Conservation (phyloP, 2,113 vertebrate genomes). For the Rutilus rutilus region DNA sequence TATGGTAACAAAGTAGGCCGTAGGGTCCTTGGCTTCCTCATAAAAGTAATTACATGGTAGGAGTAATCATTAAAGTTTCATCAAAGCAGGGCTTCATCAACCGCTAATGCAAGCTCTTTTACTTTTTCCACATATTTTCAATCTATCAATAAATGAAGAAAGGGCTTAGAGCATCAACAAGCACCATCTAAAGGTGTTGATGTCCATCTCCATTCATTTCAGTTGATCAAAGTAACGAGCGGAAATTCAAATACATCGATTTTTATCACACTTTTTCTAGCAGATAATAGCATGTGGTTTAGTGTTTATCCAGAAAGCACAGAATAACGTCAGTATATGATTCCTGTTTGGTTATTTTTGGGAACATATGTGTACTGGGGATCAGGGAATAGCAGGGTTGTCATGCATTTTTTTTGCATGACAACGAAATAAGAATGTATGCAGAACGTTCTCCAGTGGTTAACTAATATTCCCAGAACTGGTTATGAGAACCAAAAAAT, state of each 20-base stretch:
- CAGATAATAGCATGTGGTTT: neutral
- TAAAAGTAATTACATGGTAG: constrained; percentile 65
- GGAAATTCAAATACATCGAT: neutral
- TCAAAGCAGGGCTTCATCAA: constrained; percentile 71
- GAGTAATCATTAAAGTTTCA: constrained; percentile 68
- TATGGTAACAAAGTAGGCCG: constrained; percentile 40
- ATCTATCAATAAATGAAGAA: constrained; percentile 34
- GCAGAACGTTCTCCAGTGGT: neutral
- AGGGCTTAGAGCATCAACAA: constrained; percentile 17
- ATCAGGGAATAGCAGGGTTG: too few species aligned
- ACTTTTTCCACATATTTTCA: constrained; percentile 58
- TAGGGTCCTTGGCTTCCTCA: constrained; percentile 27
- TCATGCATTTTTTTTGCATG: too few species aligned
- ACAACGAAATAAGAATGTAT: neutral
- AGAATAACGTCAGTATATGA: neutral
- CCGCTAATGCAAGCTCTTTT: constrained; percentile 63
- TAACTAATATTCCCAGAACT: neutral
- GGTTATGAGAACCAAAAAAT: neutral
- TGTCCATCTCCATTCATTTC: constrained; percentile 19
- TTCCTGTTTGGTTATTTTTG: neutral
- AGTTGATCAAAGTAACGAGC: neutral
- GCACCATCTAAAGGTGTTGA: constrained; percentile 1
- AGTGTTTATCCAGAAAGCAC: constrained; percentile 1
- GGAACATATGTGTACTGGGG: too few species aligned
- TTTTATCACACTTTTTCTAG: neutral